These are phyloP conservation scores for Sterna hirundo DNA, from an alignment of 2,113 vertebrate species.

Conservation along the genomic window DNA sequence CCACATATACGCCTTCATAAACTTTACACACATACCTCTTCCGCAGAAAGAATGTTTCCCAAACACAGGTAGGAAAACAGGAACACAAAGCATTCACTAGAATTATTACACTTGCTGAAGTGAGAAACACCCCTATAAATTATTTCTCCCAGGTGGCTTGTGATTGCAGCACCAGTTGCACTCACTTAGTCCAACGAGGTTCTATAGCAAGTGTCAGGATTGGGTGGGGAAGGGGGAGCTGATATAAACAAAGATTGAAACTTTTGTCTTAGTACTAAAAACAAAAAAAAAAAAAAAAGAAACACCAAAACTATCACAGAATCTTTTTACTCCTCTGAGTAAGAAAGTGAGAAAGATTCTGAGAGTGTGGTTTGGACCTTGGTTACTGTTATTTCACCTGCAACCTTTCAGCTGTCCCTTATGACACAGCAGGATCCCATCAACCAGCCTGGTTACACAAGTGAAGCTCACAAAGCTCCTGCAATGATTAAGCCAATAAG, in stretches of 20 bases:
- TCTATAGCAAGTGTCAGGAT: not conserved
- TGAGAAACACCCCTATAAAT: not conserved
- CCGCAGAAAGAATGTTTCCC: fast-evolving
- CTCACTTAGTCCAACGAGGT: not conserved
- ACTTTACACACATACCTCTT: not conserved
- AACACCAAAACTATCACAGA: not conserved
- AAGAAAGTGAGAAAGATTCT: not conserved
- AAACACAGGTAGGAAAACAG: fast-evolving
- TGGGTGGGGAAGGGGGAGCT: not conserved
- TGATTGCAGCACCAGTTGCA: not conserved
- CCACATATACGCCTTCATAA: not conserved
- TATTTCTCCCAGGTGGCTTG: not conserved
- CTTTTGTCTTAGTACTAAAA: not conserved
- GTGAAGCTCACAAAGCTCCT: not conserved
- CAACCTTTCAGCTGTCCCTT: not conserved
- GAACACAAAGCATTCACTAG: fast-evolving
- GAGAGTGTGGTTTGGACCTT: not conserved
- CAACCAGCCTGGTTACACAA: not conserved
- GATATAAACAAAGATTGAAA: not conserved
- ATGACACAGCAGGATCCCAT: not conserved
- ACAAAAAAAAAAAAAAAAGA: not conserved
- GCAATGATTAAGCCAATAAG: not conserved
- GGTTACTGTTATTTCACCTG: not conserved
- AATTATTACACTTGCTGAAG: fast-evolving
- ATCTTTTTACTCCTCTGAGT: not conserved